Base-by-base conservation (phyloP, 53 echinoderm and acorn worm genomes). In the Echinarachnius parma region DNA sequence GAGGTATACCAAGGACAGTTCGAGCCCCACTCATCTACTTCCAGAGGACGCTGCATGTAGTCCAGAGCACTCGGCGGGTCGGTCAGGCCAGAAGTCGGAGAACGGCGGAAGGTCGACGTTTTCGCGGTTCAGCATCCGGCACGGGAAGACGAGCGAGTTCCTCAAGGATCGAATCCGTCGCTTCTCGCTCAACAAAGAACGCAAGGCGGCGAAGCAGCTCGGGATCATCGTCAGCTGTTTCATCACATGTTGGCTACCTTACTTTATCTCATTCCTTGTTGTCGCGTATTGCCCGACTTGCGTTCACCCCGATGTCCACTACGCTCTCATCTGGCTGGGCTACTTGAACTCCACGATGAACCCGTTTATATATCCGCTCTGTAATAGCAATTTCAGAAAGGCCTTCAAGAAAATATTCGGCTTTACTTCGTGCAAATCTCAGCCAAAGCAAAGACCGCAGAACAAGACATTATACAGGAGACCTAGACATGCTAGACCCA, bases 151-250 rank as follows among this genome's bases (percentile, higher is more conserved):
- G 20, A 79, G 86, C 21, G 86, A 89, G 71, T 80, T 83, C 26
- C 60, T 93, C 5, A 37, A 61, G 21, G 75, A 77, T 35, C 80
- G 93, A 28, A 89, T 93, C 11, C 67, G 76, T 7, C 82, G 87
- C 19, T 87, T 95, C 49, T 95, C 95, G 4, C 53, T 95, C 11
- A 87, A 75, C 81, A 86, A 86, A 19, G 95, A 95, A 76, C 48
- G 76, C 47, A 95, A 95, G 71, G 95, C 95, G 9, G 87, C 87
- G 0, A 95, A 95, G 30, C 95, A 95, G 33, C 78, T 95, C 0
- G 95, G 95, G 1, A 87, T 90, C 11, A 95, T 95, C 42, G 84
- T 95, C 20, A 87, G 95, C 16, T 95, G 95, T 63, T 95, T 95
- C 39, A 72, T 95, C 37, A 81, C 84, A 18, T 95, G 95, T 50